Evolutionary conservation across 2,797 vertebrate genomes (phyloP).

Genomic region (Etheostoma nigrum): DNA sequence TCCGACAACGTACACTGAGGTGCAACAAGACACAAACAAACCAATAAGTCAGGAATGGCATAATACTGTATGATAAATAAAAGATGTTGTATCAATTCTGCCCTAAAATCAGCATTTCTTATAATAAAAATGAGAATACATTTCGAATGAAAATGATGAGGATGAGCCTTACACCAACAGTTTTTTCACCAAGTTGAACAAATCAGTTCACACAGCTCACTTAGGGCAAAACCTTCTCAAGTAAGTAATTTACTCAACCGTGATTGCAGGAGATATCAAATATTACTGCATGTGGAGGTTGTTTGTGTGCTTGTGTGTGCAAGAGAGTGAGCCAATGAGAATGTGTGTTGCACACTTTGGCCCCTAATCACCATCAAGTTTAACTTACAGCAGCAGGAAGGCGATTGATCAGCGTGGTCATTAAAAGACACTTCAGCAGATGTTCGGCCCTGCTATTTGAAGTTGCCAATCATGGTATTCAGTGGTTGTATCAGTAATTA

Average conservation of each 20-base stretch:
- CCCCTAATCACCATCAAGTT: constrained; percentile 75
- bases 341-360: constrained; percentile 46
- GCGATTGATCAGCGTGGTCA: constrained; percentile 70
- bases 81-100: not conserved
- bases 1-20: not conserved
- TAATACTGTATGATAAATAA: not conserved
- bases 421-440: constrained; percentile 64
- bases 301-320: constrained; percentile 34
- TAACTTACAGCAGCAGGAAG: constrained; percentile 60
- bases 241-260: constrained; percentile 59
- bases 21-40: constrained; percentile 10
- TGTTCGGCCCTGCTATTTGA: constrained; percentile 63
- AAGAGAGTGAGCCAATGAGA: constrained; percentile 3
- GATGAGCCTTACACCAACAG: constrained; percentile 7
- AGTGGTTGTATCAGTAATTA: constrained; percentile 65
- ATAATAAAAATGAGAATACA: not conserved
- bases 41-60: not conserved
- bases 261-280: constrained; percentile 62
- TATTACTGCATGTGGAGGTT: constrained; percentile 60
- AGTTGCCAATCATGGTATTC: constrained; percentile 64
- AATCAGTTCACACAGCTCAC: constrained; percentile 36
- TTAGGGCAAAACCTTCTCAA: constrained; percentile 46
- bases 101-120: not conserved
- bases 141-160: not conserved
- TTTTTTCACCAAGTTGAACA: constrained; percentile 28